Evolutionary conservation across 2,113 vertebrate genomes (phyloP), one percentile per base, ranked within the genome.

Genomic region (Neolamprologus fasciatus): DNA sequence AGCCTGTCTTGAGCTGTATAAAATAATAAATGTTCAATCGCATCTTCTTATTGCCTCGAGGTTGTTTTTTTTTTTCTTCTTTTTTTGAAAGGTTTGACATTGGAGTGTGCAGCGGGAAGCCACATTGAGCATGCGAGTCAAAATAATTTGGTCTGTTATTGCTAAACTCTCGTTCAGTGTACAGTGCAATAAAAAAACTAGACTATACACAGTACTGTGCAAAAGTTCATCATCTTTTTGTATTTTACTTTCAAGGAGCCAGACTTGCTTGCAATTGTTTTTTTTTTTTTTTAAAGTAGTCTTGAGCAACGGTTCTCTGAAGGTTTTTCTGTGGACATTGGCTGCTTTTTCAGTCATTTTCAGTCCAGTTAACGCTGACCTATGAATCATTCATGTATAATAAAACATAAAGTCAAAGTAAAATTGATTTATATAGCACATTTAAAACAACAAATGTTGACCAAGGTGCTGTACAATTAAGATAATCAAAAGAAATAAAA

Each of bases 11-110:
- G 2, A 83, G 73, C 83, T 76, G 55, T 54, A 28, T 14, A 26
- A 63, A 83, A 68, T 47, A 73, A 82, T 31, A 71, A 9, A 80
- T 86, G 76, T 81, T 50, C 42, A 66, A 55, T 81, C 45, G 4
- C 78, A 31, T 85, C 63, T 57, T 86, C 50, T 79, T 54, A 26
- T 11, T 55, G 80, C 86, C 84, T 91, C 58, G 42, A 85, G 81
- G 40, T 90, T 80, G 35, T 1, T 33, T 3, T 11, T n/a, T 11
- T 11, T 1, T 14, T 28, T 0, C 1, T 12, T n/a, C 1, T 66
- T n/a, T 13, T 37, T 82, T 85, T 88, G 57, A 88, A 81, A 85
- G 10, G 9, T 9, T 9, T 12, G 28, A 12, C 57, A 45, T 33
- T 63, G 57, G 73, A 54, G 50, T 73, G 81, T 87, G 63, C 37